Base-by-base conservation (phyloP, 2,888 invertebrate genomes). In the Vandiemenella viatica region DNA sequence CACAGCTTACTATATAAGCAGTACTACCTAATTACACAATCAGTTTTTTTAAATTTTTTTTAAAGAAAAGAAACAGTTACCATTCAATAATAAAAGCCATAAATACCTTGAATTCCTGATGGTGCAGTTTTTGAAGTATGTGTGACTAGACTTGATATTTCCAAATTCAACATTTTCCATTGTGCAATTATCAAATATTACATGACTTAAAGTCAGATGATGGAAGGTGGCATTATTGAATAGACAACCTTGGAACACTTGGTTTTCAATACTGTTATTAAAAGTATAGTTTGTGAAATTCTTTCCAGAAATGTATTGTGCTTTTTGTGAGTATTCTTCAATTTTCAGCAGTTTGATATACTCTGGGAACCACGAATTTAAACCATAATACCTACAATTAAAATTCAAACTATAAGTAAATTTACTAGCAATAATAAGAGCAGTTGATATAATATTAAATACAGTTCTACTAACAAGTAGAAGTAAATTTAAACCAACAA, bases 101-200 rank as follows among this genome's bases (percentile, higher is more conserved):
- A n/a, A n/a, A n/a, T n/a, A 80, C 80, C 75, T 77, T 57, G 75
- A 77, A 62, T 78, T 72, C 46, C 74, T 67, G 51, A 83, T 77
- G 3, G 70, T 59, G 41, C 76, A 75, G 45, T 76, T 74, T 42
- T 68, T 68, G 62, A 84, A 83, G 53, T 69, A 73, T 0, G 80
- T 79, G 48, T 75, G 75, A 42, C 82, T 82, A 8, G 80, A 78
- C 62, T 79, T 81, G 37, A 85, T 76, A 57, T 79, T 80, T 22
- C 75, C 73, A 60, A 85, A 80, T 55, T 79, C 76, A 4, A 77
- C 76, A 38, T 77, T 74, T 13, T 68, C 67, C 60, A 85, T 80
- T 4, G 77, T 70, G 60, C 83, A 83, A 59, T 80, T 80, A 55
- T 68, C 66, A 63, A 84, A 85, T 50, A 75, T 67, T 16, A 83